phyloP scores from a whole-genome alignment of 2,888 invertebrate genomes.

The Acanthosepion lycidas region DNA sequence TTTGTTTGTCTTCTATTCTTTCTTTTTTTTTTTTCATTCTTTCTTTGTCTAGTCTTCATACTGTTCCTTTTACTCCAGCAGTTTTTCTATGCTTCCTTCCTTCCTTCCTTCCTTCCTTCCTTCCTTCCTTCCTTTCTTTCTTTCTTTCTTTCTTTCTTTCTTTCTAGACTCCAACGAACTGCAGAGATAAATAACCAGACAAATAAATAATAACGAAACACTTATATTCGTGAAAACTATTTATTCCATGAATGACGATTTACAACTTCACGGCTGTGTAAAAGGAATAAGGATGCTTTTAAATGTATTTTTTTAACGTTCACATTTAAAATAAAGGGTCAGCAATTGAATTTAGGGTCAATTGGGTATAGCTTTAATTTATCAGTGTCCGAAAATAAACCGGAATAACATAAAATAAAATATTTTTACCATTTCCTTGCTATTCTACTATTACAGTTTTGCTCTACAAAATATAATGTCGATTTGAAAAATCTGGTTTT shows the following conservation, averaged over 20 bases:
- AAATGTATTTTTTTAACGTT: background rate
- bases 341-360: background rate
- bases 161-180: background rate
- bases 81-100: background rate
- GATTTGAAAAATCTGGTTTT: too few relatives aligned
- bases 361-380: background rate
- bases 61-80: too few relatives aligned
- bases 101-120: background rate
- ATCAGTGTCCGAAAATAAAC: background rate
- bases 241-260: conserved; percentile 33
- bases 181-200: background rate
- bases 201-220: background rate
- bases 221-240: conserved; percentile 11
- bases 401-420: too few relatives aligned
- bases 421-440: too few relatives aligned
- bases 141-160: background rate
- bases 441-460: too few relatives aligned
- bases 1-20: too few relatives aligned
- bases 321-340: conserved; percentile 20
- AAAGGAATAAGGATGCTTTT: background rate
- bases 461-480: too few relatives aligned
- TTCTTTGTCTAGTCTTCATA: background rate
- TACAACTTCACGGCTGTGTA: conserved; percentile 3
- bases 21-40: background rate
- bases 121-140: background rate